phyloP scores from a whole-genome alignment of 2,888 invertebrate genomes.

The Cepaea hortensis region DNA sequence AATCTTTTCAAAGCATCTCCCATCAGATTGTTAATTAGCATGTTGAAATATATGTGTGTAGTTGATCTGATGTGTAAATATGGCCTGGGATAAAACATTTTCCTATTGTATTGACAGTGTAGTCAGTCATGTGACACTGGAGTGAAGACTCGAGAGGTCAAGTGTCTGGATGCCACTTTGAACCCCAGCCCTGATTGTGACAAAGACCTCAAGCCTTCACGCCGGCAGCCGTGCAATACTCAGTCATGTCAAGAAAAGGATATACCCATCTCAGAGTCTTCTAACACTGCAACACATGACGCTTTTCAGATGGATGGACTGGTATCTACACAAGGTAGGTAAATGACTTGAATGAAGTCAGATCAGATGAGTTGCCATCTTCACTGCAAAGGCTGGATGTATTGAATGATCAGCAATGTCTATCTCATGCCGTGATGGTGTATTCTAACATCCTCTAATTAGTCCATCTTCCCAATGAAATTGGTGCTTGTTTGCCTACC shows the following conservation, averaged over 20 bases:
- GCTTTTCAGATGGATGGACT: slow-evolving; percentile 42
- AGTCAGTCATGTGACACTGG: slow-evolving; percentile 79
- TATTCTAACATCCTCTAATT: too few relatives aligned
- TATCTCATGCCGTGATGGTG: too few relatives aligned
- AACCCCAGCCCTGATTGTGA: slow-evolving; percentile 47
- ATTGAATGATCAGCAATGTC: too few relatives aligned
- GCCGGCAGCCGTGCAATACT: slow-evolving; percentile 46
- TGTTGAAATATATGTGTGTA: background rate
- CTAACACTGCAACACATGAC: slow-evolving; percentile 18
- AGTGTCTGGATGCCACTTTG: slow-evolving; percentile 78
- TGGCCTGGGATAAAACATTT: background rate
- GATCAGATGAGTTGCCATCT: too few relatives aligned
- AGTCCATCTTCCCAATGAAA: too few relatives aligned
- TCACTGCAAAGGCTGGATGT: too few relatives aligned
- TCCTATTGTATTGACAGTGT: slow-evolving; percentile 75
- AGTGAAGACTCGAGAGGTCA: slow-evolving; percentile 82
- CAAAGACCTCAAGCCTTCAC: slow-evolving; percentile 40
- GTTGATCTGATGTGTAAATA: too few relatives aligned
- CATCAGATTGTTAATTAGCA: background rate
- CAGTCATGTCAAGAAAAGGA: slow-evolving; percentile 30
- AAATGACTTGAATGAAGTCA: too few relatives aligned
- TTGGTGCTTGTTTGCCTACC: too few relatives aligned
- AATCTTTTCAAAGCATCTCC: too few relatives aligned
- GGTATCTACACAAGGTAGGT: background rate
- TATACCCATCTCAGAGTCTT: background rate